Evolutionary conservation across 2,888 invertebrate species (phyloP).

Genomic region (Deilephila elpenor): DNA sequence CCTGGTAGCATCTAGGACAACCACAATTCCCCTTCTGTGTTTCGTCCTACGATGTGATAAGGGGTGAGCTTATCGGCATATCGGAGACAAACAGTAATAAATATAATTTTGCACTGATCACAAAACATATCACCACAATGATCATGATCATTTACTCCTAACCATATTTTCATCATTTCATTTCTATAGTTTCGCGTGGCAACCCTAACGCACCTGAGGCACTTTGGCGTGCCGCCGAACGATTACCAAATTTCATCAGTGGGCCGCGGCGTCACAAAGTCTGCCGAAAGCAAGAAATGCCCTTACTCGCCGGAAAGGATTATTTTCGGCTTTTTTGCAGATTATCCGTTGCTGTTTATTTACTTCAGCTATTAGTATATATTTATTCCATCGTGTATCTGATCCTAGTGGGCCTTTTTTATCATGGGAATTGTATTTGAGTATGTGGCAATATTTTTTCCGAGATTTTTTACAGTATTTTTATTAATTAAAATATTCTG

Average conservation of each 20-base stretch:
- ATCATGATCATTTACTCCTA: too few species aligned
- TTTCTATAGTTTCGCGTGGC: slow-evolving; percentile 34
- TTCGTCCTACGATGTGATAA: too few species aligned
- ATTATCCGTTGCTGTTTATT: slow-evolving; percentile 65
- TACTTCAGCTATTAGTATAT: slow-evolving; percentile 50
- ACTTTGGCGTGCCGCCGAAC: slow-evolving; percentile 61
- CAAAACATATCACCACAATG: too few species aligned
- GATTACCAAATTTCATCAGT: slow-evolving; percentile 69
- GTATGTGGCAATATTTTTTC: too few species aligned
- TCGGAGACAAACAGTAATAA: too few species aligned
- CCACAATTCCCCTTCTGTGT: too few species aligned
- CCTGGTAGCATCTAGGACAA: too few species aligned
- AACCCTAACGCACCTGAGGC: slow-evolving; percentile 68
- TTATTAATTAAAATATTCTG: too few species aligned
- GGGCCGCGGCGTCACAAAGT: slow-evolving; percentile 77
- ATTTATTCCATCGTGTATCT: slow-evolving; percentile 17
- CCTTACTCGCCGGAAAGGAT: slow-evolving; percentile 74
- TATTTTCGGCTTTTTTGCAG: slow-evolving; percentile 72
- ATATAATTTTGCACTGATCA: too few species aligned
- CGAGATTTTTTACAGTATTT: too few species aligned
- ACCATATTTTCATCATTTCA: too few species aligned
- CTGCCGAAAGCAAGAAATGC: slow-evolving; percentile 69
- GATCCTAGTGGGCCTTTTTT: neutral
- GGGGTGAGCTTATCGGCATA: too few species aligned
- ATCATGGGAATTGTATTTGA: neutral